A percentile compares a stretch with the other conserved stretches of the same genome.
These are phyloP conservation scores for Indicator indicator DNA, from an alignment of 2,113 vertebrate genomes.

Conservation along the genomic window DNA sequence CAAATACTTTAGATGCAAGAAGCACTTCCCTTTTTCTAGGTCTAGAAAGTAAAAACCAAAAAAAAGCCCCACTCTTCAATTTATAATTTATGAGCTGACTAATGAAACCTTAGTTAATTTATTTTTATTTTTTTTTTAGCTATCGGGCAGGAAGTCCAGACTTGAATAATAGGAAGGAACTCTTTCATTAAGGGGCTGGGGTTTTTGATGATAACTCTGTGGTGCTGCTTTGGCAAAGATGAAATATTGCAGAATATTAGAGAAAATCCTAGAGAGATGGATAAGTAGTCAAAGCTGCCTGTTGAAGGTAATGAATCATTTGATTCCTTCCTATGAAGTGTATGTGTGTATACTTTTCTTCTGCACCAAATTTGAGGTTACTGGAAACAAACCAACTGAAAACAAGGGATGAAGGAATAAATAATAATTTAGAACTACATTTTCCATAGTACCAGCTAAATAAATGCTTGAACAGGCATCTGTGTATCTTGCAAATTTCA, in stretches of 20 bases:
- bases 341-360: background rate
- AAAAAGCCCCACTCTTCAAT: background rate
- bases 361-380: background rate
- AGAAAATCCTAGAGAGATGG: background rate
- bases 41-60: background rate
- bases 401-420: conserved; percentile 30
- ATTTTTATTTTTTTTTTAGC: rapidly evolving
- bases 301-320: background rate
- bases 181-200: conserved; percentile 4
- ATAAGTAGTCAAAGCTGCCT: background rate
- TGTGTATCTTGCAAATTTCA: background rate
- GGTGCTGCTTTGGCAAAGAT: background rate
- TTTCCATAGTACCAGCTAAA: background rate
- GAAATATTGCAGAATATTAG: background rate
- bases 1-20: background rate
- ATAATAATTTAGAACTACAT: background rate
- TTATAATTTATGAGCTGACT: background rate
- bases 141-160: background rate
- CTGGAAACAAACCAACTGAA: conserved; percentile 17
- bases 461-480: background rate
- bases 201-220: background rate
- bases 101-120: background rate
- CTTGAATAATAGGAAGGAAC: conserved; percentile 49
- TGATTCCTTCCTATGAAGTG: background rate
- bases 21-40: background rate